Base-by-base conservation (phyloP, 2,797 vertebrate genomes). In the Xyrichtys novacula region DNA sequence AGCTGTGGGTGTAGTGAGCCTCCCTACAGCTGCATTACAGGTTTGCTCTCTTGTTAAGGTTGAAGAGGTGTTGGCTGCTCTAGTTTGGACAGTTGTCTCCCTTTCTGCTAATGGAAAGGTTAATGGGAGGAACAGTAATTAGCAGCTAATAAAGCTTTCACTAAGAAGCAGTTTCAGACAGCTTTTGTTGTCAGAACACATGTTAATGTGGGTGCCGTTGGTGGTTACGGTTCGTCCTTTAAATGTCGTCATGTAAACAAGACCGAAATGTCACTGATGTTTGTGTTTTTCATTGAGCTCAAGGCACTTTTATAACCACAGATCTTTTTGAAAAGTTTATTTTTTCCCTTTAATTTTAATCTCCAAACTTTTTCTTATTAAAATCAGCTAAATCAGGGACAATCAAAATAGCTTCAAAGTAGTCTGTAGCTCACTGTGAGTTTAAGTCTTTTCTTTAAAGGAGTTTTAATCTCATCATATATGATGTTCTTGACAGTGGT, bases 1-100 rank as follows among this genome's bases (percentile, higher is more conserved):
- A 81, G 73, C 75, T 71, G 64, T 83, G 88, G 85, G 81, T 85
- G 77, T 61, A 74, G 71, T 64, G 61, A 62, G 42, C 29, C 52
- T 32, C 17, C 19, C 55, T 52, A 0, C 75, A 57, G 72, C 78
- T 36, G 76, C 65, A 62, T 28, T 56, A 59, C 78, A 76, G 79
- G 82, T 83, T 58, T 78, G 38, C 39, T 12, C 34, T 19, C 60
- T 40, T 16, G 44, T 56, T 67, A 58, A 56, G 28, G 36, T 65
- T 50, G 53, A 39, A 43, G 49, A 79, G 76, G 81, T 78, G 85
- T 83, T 83, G 74, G 49, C 68, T 72, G 73, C 66, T 65, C 3
- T 2, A 5, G 20, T 28, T 44, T 40, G 54, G 64, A 43, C 36
- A 61, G 40, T 56, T 60, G n/a, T 36, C 17, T 57, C 25, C 36